A percentile compares a stretch with the other conserved stretches of the same genome.
Evolutionary conservation across 2,113 vertebrate genomes (phyloP).

Genomic region (Callospermophilus lateralis): DNA sequence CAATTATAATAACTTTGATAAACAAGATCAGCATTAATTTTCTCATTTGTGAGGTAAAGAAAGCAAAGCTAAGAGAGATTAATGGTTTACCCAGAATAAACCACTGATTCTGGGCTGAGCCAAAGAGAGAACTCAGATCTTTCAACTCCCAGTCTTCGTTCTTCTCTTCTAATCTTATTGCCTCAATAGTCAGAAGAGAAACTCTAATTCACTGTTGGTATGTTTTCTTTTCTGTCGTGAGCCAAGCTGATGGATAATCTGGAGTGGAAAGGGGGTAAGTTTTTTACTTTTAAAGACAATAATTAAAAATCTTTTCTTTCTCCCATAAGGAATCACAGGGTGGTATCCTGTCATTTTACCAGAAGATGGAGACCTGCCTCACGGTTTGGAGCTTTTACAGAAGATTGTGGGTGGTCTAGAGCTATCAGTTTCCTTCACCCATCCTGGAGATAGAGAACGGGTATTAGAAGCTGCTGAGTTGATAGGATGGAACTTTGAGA

Average conservation of each 20-base stretch:
- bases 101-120: not conserved
- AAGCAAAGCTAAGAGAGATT: conserved; percentile 6
- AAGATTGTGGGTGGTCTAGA: conserved; percentile 93
- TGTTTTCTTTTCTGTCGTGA: conserved; percentile 59
- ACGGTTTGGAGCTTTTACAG: conserved; percentile 72
- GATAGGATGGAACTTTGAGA: conserved; percentile 90
- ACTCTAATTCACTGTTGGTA: not conserved
- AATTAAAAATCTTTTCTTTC: conserved; percentile 62
- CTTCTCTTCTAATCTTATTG: conserved; percentile 1
- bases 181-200: conserved; percentile 37
- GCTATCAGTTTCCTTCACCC: conserved; percentile 91
- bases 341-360: conserved; percentile 93
- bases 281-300: conserved; percentile 43
- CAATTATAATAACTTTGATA: not conserved
- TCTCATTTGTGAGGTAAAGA: conserved; percentile 32
- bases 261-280: not conserved
- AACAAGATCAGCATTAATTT: conserved; percentile 42
- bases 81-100: conserved; percentile 3
- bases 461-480: conserved; percentile 91
- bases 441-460: conserved; percentile 91
- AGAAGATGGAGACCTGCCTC: conserved; percentile 69
- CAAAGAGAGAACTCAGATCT: conserved; percentile 8
- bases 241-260: not conserved
- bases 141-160: not conserved
- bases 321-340: conserved; percentile 92